Conservation (phyloP, 2,888 invertebrate species). For the Leistus spinibarbis region DNA sequence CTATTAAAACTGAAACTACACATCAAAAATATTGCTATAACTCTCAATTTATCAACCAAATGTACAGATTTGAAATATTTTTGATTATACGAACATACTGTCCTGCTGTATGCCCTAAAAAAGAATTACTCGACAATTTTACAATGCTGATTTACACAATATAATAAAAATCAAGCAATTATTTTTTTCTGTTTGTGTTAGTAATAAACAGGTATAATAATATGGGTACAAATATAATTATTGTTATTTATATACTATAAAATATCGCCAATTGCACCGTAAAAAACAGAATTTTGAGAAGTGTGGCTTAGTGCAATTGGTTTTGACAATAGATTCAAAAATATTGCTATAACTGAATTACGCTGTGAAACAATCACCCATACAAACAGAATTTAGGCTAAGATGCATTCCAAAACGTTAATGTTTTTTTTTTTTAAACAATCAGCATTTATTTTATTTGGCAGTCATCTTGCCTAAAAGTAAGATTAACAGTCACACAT, state of each 20-base stretch:
- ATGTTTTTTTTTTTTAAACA: no score
- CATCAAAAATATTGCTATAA: conserved; percentile 31
- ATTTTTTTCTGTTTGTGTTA: conserved; percentile 20
- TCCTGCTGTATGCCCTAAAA: conserved; percentile 10
- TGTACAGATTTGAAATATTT: conserved; percentile 12
- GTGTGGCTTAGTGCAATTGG: conserved; percentile 21
- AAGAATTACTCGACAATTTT: conserved; percentile 10
- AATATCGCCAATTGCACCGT: conserved; percentile 30
- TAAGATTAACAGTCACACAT: conserved; percentile 6
- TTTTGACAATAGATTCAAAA: neutral
- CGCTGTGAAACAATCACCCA: conserved; percentile 24
- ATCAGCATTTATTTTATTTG: neutral
- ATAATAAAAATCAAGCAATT: conserved; percentile 27
- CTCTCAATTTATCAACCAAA: conserved; percentile 9
- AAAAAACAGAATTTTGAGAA: neutral
- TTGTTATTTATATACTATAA: conserved; percentile 27
- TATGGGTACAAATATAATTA: conserved; percentile 13
- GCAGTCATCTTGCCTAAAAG: conserved; percentile 11
- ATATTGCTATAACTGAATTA: conserved; percentile 23
- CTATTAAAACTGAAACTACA: neutral
- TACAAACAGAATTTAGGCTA: neutral
- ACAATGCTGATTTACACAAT: neutral
- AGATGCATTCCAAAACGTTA: neutral
- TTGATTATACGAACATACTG: conserved; percentile 12
- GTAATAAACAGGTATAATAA: conserved; percentile 10